phyloP scores from a whole-genome alignment of 30 jellyfish, hydroid and myxozoan species.

The Catostylus mosaicus region DNA sequence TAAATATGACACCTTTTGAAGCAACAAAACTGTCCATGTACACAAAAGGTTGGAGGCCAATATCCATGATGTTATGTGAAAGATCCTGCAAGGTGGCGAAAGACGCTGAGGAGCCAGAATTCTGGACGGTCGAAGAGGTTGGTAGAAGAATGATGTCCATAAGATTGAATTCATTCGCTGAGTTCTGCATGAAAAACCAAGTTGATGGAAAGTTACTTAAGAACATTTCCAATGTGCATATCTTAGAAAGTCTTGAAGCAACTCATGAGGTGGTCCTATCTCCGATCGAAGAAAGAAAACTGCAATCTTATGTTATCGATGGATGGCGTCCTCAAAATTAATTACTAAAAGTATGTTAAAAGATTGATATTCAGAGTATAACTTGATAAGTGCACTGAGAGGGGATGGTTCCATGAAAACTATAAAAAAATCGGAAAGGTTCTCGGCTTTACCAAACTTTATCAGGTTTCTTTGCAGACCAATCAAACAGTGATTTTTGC shows the following conservation, averaged over 20 bases:
- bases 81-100: neutral
- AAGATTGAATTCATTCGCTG: slow-evolving; percentile 63
- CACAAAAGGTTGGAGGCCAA: slow-evolving; percentile 70
- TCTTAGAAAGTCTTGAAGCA: slow-evolving; percentile 33
- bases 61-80: neutral
- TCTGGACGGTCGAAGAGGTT: slow-evolving; percentile 77
- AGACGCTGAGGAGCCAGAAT: slow-evolving; percentile 30
- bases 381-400: too few species aligned
- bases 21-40: slow-evolving; percentile 54
- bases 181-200: slow-evolving; percentile 64
- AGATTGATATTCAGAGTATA: too few species aligned
- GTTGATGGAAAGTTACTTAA: slow-evolving; percentile 69
- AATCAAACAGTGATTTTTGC: too few species aligned
- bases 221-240: slow-evolving; percentile 50
- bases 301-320: slow-evolving; percentile 51
- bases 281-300: slow-evolving; percentile 70
- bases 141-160: slow-evolving; percentile 53
- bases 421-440: too few species aligned
- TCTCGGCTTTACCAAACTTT: too few species aligned
- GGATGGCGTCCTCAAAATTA: slow-evolving; percentile 87
- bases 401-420: too few species aligned
- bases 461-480: too few species aligned
- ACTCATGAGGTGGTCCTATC: slow-evolving; percentile 59
- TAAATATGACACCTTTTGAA: slow-evolving; percentile 56
- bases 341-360: too few species aligned